Base-by-base conservation (phyloP, 2,888 invertebrate species). In the Piscicola geometra region DNA sequence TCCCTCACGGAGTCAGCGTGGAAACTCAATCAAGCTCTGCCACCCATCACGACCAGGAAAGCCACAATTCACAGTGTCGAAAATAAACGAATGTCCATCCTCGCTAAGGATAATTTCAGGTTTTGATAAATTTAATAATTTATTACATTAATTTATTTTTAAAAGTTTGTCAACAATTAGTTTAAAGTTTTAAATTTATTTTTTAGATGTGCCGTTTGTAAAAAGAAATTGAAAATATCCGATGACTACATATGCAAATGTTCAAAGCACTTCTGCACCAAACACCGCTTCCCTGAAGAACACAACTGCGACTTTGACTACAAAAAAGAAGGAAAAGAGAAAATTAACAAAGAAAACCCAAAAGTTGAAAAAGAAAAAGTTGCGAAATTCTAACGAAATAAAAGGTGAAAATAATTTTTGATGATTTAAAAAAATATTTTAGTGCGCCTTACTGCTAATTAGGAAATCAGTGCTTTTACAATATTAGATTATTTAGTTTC, bases 301-400 rank as follows among this genome's bases (percentile, higher is more conserved):
- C 73, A 73, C 36, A n/a, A 60, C 35, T 73, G 73, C 36, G 21
- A 60, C 1, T 73, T 64, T 28, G 73, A 73, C 36, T 64, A 73
- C 64, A 73, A 73, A 36, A 64, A 60, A 35, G 73, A 56, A 32
- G 73, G 73, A 15, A 73, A 64, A 60, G 66, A 73, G 21, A 50
- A 64, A 35, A 33, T 73, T 15, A 64, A 35, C 18, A 64, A 73
- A 60, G 35, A 56, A 21, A 73, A 73, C n/a, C 73, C 73, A 2
- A 30, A 52, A 1, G 73, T 73, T 5, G 64, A 71, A 9, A 50
- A 41, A n/a, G 30, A 25, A 32, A 71, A 71, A 52, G 12, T 71
- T n/a, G 28, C 33, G n/a, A 71, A 71, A 30, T 30, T 71, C 50
- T 71, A 33, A 71, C 3, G 52, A 30, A 56, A 5, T 56, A 9